Evolutionary conservation across 2,113 vertebrate genomes (phyloP), one percentile per base, ranked within the genome.

Genomic region (Triplophysa siluroides): DNA sequence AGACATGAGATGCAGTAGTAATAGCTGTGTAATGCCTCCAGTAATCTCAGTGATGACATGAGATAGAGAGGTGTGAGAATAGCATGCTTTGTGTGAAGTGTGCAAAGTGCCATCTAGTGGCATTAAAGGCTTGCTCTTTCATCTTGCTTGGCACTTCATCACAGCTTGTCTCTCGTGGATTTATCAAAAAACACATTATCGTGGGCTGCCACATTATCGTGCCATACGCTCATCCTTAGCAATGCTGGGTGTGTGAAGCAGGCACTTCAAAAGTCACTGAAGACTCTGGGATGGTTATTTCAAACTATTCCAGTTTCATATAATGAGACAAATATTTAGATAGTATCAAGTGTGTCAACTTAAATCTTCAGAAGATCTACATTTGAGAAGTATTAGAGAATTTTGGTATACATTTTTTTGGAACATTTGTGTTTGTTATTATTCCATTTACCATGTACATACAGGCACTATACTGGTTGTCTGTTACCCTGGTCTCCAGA

Each of bases 31-130:
- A 78, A 88, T 75, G 77, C 82, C 69, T 82, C 63, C 73, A 83
- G 79, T 81, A 75, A 83, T 82, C 64, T 85, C 29, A 81, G 67
- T 79, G 77, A 86, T 74, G 76, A 80, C 63, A 78, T 63, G 38
- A 73, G 65, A 68, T 50, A 47, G 79, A 77, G 52, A 81, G 80
- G 83, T 80, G 52, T 77, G 84, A 85, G 77, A 56, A 52, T 64
- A 38, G 41, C 69, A 54, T 1, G 60, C 26, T 79, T 76, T 58
- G 47, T 73, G 74, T 78, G 61, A 85, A 87, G 85, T 86, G 88
- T 81, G 82, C 85, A 89, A 91, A 85, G 83, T 83, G 83, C 84
- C 88, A 86, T 86, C 86, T 87, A 85, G 86, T 87, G 86, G 86
- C 64, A 80, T 60, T 78, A 52, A 10, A 54, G 71, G 58, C 69